Evolutionary conservation across 2,888 invertebrate genomes (phyloP).

Genomic region (Arenicola marina): DNA sequence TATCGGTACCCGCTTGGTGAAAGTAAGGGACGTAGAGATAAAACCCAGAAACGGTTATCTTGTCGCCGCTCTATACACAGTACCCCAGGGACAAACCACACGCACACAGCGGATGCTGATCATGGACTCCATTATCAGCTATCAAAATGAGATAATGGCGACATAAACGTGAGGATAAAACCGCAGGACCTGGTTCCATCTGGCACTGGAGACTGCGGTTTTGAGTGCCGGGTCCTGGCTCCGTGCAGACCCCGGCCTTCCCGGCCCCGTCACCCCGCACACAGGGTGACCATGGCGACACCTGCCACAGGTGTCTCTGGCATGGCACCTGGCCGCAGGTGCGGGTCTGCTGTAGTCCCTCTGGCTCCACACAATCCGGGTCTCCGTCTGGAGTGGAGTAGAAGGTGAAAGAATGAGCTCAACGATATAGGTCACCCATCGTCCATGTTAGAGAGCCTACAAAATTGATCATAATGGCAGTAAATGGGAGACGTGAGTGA

Average conservation of each 20-base stretch:
- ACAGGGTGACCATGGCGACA: slow-evolving; percentile 18
- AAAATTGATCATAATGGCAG: too few relatives aligned
- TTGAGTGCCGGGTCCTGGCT: background rate
- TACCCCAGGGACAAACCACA: too few relatives aligned
- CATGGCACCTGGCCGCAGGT: slow-evolving; percentile 23
- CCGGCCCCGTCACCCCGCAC: slow-evolving; percentile 11
- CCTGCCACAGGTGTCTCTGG: slow-evolving; percentile 22
- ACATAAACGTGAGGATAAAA: background rate
- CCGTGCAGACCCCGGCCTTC: slow-evolving; percentile 15
- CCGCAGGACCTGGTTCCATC: background rate
- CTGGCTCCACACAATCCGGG: too few relatives aligned
- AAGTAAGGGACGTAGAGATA: too few relatives aligned
- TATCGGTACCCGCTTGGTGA: too few relatives aligned
- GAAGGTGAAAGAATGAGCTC: background rate
- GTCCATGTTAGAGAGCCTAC: too few relatives aligned
- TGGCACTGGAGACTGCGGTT: background rate
- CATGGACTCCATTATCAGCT: background rate
- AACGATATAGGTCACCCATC: too few relatives aligned
- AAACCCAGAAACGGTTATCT: too few relatives aligned
- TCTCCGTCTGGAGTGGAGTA: background rate
- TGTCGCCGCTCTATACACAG: too few relatives aligned
- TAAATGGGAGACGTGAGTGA: too few relatives aligned
- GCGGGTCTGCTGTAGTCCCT: slow-evolving; percentile 15
- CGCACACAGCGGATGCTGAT: too few relatives aligned
- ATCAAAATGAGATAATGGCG: background rate